A percentile compares a stretch with the other conserved stretches of the same genome.
Evolutionary conservation across 92 coral and sea anemone genomes (phyloP).

Genomic region (Anthopleura xanthogrammica): DNA sequence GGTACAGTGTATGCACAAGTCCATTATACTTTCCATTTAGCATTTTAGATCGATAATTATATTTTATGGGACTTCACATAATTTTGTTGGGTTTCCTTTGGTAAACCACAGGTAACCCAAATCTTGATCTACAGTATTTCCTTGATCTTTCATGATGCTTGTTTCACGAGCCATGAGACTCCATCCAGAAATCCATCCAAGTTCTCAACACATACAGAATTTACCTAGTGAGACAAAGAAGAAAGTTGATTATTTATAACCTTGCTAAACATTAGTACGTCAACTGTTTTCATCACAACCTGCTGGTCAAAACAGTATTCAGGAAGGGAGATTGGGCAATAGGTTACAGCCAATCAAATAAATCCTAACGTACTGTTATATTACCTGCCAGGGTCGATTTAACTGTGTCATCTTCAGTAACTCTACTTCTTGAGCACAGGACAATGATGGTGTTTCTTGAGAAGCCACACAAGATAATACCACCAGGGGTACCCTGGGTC

Average conservation of each 20-base stretch:
- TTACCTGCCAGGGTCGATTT: slow-evolving; percentile 96
- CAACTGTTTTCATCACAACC: no score
- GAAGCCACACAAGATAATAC: slow-evolving; percentile 76
- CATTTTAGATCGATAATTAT: no score
- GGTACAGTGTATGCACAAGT: no score
- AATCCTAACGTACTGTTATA: neutral
- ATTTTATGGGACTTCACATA: no score
- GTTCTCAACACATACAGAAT: slow-evolving; percentile 78
- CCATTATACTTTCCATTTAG: no score
- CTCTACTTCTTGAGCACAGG: slow-evolving; percentile 82
- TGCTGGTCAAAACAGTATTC: no score
- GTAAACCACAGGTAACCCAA: no score
- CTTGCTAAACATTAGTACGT: no score
- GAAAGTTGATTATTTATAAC: neutral
- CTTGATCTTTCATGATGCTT: slow-evolving; percentile 15
- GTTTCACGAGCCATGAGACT: slow-evolving; percentile 68
- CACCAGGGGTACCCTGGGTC: slow-evolving; percentile 73
- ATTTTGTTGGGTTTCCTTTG: no score
- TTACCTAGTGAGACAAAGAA: slow-evolving; percentile 46
- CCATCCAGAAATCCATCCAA: slow-evolving; percentile 79
- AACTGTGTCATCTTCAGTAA: slow-evolving; percentile 66
- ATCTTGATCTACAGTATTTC: neutral
- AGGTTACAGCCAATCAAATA: no score
- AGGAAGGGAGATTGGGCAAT: no score
- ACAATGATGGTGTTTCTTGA: slow-evolving; percentile 45